These are phyloP conservation scores for Buphagus erythrorhynchus DNA, from an alignment of 2,797 vertebrate genomes.

Conservation along the genomic window DNA sequence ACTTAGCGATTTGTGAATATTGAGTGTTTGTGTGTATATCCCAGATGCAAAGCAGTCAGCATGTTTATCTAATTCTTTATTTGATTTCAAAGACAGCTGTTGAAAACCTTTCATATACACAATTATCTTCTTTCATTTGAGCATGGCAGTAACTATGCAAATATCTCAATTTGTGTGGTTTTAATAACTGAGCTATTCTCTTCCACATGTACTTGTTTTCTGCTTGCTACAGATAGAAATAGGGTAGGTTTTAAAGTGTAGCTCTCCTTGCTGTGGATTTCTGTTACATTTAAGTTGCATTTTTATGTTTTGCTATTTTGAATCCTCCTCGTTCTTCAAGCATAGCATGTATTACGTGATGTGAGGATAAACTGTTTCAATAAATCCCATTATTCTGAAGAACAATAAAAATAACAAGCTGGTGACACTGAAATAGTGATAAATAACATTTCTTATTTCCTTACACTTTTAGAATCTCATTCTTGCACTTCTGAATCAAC, in stretches of 20 bases:
- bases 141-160: neutral
- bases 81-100: constrained; percentile 7
- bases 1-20: neutral
- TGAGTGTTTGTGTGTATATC: neutral
- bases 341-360: neutral
- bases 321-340: neutral
- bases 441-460: constrained; percentile 61
- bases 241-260: neutral
- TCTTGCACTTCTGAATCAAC: constrained; percentile 3
- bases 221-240: neutral
- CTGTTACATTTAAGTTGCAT: neutral
- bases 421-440: constrained; percentile 37
- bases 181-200: neutral
- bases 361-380: constrained; percentile 54
- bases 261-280: neutral
- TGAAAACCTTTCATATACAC: neutral
- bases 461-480: constrained; percentile 10
- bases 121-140: constrained; percentile 37
- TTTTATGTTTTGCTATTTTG: neutral
- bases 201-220: neutral
- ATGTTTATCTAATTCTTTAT: constrained; percentile 24
- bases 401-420: constrained; percentile 69
- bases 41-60: neutral
- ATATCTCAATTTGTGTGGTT: neutral
- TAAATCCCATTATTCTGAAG: constrained; percentile 62